Percentiles rank a stretch among this genome's conserved stretches.
phyloP scores from a whole-genome alignment of 2,888 invertebrate species.

The Tenodera sinensis region DNA sequence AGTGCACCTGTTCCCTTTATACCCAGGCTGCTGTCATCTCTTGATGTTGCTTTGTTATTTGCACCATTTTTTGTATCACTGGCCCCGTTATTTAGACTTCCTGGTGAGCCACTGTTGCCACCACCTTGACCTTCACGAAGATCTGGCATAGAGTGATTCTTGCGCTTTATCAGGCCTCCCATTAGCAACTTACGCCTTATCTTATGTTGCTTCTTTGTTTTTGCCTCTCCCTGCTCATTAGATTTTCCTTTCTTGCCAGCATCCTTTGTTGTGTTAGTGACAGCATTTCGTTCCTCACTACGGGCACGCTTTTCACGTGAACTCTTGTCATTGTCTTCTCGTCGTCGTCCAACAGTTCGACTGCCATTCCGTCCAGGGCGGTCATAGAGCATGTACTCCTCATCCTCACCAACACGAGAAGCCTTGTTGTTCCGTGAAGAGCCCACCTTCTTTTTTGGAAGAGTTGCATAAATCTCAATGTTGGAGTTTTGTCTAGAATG shows the following conservation, averaged over 20 bases:
- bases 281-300: conserved; percentile 81
- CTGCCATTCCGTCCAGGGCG: conserved; percentile 59
- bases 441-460: conserved; percentile 75
- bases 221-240: conserved; percentile 12
- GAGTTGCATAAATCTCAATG: conserved; percentile 87
- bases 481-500: conserved; percentile 41
- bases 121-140: conserved; percentile 68
- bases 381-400: conserved; percentile 62
- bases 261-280: conserved; percentile 46
- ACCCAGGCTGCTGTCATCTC: conserved; percentile 72
- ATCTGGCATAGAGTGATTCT: conserved; percentile 90
- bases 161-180: conserved; percentile 83
- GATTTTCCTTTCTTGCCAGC: conserved; percentile 32
- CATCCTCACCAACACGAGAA: conserved; percentile 68
- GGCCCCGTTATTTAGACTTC: conserved; percentile 31
- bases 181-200: conserved; percentile 81
- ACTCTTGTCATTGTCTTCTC: conserved; percentile 64
- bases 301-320: conserved; percentile 73
- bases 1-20: conserved; percentile 53
- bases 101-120: conserved; percentile 15
- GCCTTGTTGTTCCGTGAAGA: conserved; percentile 28
- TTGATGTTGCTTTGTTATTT: conserved; percentile 27
- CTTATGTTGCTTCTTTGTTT: conserved; percentile 84
- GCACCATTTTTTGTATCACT: conserved; percentile 34
- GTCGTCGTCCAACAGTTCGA: conserved; percentile 45